Evolutionary conservation across 2,888 invertebrate species (phyloP).

Genomic region (Eilema sororculum): DNA sequence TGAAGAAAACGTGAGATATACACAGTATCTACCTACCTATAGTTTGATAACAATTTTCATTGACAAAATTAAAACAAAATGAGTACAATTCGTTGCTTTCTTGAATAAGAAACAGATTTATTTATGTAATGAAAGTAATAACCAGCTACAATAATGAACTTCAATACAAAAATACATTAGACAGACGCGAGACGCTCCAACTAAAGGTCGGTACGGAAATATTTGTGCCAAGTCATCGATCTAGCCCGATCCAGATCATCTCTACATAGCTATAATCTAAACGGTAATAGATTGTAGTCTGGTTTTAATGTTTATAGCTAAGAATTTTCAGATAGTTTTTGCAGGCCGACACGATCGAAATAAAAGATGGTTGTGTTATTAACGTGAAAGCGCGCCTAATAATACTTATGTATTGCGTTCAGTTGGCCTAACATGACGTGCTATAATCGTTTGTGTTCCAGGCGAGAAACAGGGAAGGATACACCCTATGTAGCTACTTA

Average conservation of each 20-base stretch:
- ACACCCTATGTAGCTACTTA: too few species aligned
- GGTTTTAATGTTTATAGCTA: slow-evolving; percentile 26
- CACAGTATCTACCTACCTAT: background rate
- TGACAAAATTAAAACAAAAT: background rate
- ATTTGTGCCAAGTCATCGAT: slow-evolving; percentile 54
- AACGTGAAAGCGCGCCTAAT: slow-evolving; percentile 16
- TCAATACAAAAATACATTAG: slow-evolving; percentile 50
- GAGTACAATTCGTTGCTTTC: background rate
- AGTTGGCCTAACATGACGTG: background rate
- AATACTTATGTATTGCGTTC: too few species aligned
- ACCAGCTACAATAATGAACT: slow-evolving; percentile 30
- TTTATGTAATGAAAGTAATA: slow-evolving; percentile 18
- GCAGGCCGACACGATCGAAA: slow-evolving; percentile 14
- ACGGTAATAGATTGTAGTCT: slow-evolving; percentile 21
- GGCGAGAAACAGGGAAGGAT: too few species aligned
- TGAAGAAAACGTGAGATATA: too few species aligned
- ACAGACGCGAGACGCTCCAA: slow-evolving; percentile 58
- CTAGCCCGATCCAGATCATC: slow-evolving; percentile 51
- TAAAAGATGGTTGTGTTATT: slow-evolving; percentile 11
- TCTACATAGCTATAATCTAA: slow-evolving; percentile 26
- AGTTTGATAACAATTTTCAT: background rate
- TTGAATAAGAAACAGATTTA: background rate
- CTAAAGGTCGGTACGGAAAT: slow-evolving; percentile 58
- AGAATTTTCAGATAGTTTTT: slow-evolving; percentile 19
- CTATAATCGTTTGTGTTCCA: too few species aligned